A percentile compares a stretch with the other conserved stretches of the same genome.
Evolutionary conservation across 2,888 invertebrate species (phyloP).

Genomic region (Spisula subtruncata): DNA sequence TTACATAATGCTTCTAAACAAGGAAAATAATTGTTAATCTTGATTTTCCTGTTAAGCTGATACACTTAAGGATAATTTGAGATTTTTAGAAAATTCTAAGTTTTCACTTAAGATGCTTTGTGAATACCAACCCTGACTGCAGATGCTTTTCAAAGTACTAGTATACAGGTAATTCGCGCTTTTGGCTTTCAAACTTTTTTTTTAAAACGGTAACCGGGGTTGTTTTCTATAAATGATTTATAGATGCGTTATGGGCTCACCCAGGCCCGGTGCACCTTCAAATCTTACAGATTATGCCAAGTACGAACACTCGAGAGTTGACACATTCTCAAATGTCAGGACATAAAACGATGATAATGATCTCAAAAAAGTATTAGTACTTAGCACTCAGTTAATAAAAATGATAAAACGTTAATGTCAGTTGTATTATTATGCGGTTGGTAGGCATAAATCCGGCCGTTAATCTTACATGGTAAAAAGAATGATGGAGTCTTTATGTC

Average conservation of each 20-base stretch:
- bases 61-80: no score
- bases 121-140: no score
- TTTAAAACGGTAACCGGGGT: no score
- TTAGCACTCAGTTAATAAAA: conserved; percentile 17
- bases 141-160: no score
- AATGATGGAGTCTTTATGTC: conserved; percentile 14
- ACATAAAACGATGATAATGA: not conserved
- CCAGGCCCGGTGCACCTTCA: not conserved
- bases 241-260: not conserved
- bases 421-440: conserved; percentile 20
- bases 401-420: conserved; percentile 31
- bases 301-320: conserved; percentile 4
- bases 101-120: no score
- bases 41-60: no score
- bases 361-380: conserved; percentile 1
- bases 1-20: no score
- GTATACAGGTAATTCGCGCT: no score
- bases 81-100: no score
- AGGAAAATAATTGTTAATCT: no score
- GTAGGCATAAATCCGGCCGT: not conserved
- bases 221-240: no score
- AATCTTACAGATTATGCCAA: not conserved
- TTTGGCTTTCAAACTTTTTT: no score
- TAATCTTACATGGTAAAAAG: not conserved
- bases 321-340: conserved; percentile 3